Evolutionary conservation across 2,797 vertebrate genomes (phyloP).

Genomic region (Arrhamphus sclerolepis): DNA sequence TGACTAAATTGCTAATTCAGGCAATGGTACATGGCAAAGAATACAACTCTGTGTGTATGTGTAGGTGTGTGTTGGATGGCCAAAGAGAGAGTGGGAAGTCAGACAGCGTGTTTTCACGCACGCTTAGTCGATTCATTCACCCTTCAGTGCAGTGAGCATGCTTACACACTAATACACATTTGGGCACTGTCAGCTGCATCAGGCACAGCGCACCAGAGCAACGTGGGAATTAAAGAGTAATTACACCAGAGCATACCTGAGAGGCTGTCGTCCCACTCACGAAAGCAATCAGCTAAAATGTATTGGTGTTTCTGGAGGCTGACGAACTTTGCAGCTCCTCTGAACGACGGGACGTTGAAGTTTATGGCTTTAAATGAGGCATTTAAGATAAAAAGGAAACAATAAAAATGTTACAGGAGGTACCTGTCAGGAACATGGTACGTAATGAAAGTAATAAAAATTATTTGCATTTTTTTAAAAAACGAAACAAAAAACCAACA

Average conservation of each 20-base stretch:
- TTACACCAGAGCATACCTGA: constrained; percentile 3
- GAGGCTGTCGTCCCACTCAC: constrained; percentile 4
- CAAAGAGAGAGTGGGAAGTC: constrained; percentile 28
- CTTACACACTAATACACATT: constrained; percentile 47
- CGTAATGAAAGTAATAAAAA: constrained; percentile 7
- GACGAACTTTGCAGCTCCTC: background rate
- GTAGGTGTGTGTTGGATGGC: constrained; percentile 18
- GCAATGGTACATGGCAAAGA: constrained; percentile 23
- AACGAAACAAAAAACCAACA: constrained; percentile 43
- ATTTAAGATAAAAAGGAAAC: too few relatives aligned
- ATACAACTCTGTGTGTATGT: constrained; percentile 19
- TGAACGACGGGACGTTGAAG: constrained; percentile 1
- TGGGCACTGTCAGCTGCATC: constrained; percentile 54
- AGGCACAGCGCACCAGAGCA: constrained; percentile 41
- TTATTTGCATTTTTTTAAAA: too few relatives aligned
- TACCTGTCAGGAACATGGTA: constrained; percentile 6
- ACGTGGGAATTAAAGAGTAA: constrained; percentile 51
- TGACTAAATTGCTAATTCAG: constrained; percentile 53
- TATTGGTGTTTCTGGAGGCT: constrained; percentile 1
- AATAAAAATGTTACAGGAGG: too few relatives aligned
- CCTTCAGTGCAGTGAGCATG: constrained; percentile 37
- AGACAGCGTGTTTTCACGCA: constrained; percentile 61
- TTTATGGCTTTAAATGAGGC: too few relatives aligned
- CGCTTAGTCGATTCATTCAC: constrained; percentile 66
- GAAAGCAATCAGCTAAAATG: background rate